These are phyloP conservation scores for Ctenicera cuprea DNA, from an alignment of 2,888 invertebrate species.

Conservation along the genomic window DNA sequence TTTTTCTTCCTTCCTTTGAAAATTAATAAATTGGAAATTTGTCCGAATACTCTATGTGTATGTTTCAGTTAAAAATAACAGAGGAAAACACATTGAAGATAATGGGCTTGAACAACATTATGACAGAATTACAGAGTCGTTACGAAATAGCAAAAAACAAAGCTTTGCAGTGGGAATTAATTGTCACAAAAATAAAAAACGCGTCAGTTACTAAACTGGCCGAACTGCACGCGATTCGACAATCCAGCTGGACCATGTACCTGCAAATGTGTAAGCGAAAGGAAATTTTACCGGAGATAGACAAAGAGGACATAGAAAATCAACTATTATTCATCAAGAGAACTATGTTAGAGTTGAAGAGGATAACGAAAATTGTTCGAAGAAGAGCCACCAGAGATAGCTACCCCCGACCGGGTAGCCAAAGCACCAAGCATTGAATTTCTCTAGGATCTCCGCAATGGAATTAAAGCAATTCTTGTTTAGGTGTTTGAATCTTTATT, in stretches of 20 bases:
- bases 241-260: slow-evolving; percentile 79
- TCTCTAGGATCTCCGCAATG: too few species aligned
- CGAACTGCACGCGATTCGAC: slow-evolving; percentile 76
- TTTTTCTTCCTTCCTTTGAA: too few species aligned
- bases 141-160: slow-evolving; percentile 77
- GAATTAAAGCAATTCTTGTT: neutral
- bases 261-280: slow-evolving; percentile 79
- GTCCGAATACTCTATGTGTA: neutral
- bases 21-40: too few species aligned
- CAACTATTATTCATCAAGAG: slow-evolving; percentile 79
- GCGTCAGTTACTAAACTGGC: slow-evolving; percentile 75
- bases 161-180: slow-evolving; percentile 78
- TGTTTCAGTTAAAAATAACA: slow-evolving; percentile 72
- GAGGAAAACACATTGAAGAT: slow-evolving; percentile 79
- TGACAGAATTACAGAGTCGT: slow-evolving; percentile 77
- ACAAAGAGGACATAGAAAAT: slow-evolving; percentile 75
- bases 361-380: slow-evolving; percentile 49
- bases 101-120: slow-evolving; percentile 79
- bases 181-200: slow-evolving; percentile 77
- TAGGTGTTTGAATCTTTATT: neutral
- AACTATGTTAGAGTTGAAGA: slow-evolving; percentile 74
- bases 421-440: neutral
- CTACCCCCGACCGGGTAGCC: neutral
- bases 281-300: slow-evolving; percentile 67
- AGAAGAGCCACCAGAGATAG: slow-evolving; percentile 37